A percentile compares a stretch with the other conserved stretches of the same genome.
phyloP scores from a whole-genome alignment of 2,113 vertebrate species.

The Aspiorhynchus laticeps region DNA sequence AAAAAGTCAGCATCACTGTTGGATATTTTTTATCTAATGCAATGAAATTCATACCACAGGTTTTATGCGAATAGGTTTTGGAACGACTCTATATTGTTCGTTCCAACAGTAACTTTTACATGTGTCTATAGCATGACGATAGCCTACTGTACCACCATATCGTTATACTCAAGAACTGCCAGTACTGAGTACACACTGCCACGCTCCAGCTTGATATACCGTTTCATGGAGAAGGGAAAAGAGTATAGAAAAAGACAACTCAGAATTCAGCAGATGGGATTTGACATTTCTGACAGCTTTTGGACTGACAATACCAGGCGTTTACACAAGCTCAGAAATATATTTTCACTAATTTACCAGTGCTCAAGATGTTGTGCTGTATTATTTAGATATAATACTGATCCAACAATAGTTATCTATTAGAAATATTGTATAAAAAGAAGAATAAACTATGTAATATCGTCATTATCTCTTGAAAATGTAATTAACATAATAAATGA shows the following conservation, averaged over 20 bases:
- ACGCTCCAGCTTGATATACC: neutral
- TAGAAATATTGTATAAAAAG: neutral
- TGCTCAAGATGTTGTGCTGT: neutral
- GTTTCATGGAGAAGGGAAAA: neutral
- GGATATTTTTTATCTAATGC: neutral
- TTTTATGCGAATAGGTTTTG: neutral
- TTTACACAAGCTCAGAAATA: neutral
- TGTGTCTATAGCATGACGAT: neutral
- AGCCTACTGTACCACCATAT: neutral
- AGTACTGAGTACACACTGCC: neutral
- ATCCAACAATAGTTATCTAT: neutral
- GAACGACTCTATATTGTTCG: too few species aligned
- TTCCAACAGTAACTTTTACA: neutral
- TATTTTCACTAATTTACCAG: neutral
- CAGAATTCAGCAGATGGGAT: slow-evolving; percentile 28
- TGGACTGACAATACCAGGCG: neutral
- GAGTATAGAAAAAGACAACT: slow-evolving; percentile 6
- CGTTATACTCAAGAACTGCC: neutral
- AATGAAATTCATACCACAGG: neutral
- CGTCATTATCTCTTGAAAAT: neutral
- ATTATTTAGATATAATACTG: neutral
- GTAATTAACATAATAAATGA: slow-evolving; percentile 6
- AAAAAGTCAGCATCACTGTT: neutral
- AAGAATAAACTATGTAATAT: neutral
- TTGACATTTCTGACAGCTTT: slow-evolving; percentile 15